These are phyloP conservation scores for Lagodon rhomboides DNA, from an alignment of 2,797 vertebrate genomes.

Conservation along the genomic window DNA sequence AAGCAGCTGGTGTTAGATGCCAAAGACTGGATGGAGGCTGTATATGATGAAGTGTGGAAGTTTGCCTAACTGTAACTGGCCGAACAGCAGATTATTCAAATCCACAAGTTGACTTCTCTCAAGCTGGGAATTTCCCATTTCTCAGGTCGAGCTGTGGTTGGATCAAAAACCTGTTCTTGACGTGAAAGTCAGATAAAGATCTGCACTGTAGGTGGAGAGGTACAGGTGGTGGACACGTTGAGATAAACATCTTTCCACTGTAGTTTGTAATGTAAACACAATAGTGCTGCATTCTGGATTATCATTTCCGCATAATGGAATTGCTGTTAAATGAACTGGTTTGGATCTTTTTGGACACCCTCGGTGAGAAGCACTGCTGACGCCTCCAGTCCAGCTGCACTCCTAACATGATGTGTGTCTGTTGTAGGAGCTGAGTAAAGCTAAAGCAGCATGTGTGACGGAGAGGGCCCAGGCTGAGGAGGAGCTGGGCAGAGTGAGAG, in stretches of 20 bases:
- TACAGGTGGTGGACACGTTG: neutral
- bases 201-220: neutral
- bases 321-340: too few species aligned
- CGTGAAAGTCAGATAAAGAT: too few species aligned
- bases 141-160: neutral
- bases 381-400: neutral
- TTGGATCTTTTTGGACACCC: neutral
- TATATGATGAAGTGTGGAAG: neutral
- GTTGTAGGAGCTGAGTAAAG: constrained; percentile 90
- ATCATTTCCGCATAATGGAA: neutral
- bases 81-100: constrained; percentile 29
- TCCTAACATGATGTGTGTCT: neutral
- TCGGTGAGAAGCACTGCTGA: neutral
- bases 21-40: neutral
- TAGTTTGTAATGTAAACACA: neutral
- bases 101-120: neutral
- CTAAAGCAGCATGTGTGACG: constrained; percentile 84
- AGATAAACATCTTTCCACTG: neutral
- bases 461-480: constrained; percentile 91
- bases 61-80: neutral
- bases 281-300: neutral
- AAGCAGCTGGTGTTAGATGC: neutral
- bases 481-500: constrained; percentile 88
- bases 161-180: neutral
- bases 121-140: neutral